A percentile compares a stretch with the other conserved stretches of the same genome.
phyloP scores from a whole-genome alignment of 2,797 vertebrate species.

The Syncerus caffer region DNA sequence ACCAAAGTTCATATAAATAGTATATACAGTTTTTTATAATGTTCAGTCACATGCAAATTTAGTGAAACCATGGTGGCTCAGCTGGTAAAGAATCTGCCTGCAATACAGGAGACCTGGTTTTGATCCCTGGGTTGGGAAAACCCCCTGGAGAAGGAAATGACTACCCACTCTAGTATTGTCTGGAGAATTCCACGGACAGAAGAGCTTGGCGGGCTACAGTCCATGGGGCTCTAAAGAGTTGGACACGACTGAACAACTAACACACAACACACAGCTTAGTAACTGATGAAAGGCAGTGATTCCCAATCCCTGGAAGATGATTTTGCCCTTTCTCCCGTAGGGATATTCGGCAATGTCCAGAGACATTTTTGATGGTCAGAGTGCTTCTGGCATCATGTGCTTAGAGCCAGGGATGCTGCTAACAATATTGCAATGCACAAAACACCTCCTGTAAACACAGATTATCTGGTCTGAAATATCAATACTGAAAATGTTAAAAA shows the following conservation, averaged over 20 bases:
- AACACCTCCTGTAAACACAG: background rate
- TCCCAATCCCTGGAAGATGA: background rate
- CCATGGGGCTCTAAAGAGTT: background rate
- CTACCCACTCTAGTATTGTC: background rate
- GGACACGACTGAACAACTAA: background rate
- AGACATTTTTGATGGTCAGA: background rate
- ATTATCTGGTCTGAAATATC: background rate
- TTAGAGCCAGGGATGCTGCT: background rate
- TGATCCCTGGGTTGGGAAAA: background rate
- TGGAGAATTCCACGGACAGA: background rate
- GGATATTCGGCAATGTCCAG: background rate
- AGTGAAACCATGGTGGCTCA: background rate
- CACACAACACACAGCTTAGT: background rate
- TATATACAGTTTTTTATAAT: background rate
- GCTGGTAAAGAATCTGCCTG: background rate
- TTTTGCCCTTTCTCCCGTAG: background rate
- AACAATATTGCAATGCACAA: background rate
- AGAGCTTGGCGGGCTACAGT: background rate
- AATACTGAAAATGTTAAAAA: background rate
- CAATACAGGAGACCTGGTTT: background rate
- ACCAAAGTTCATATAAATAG: background rate
- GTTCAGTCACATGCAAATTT: background rate
- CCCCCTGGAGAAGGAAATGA: background rate
- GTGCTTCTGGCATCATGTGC: background rate
- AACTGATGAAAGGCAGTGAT: background rate